These are phyloP conservation scores for Percopsis omiscomaycus DNA, from an alignment of 2,797 vertebrate species.

Conservation along the genomic window DNA sequence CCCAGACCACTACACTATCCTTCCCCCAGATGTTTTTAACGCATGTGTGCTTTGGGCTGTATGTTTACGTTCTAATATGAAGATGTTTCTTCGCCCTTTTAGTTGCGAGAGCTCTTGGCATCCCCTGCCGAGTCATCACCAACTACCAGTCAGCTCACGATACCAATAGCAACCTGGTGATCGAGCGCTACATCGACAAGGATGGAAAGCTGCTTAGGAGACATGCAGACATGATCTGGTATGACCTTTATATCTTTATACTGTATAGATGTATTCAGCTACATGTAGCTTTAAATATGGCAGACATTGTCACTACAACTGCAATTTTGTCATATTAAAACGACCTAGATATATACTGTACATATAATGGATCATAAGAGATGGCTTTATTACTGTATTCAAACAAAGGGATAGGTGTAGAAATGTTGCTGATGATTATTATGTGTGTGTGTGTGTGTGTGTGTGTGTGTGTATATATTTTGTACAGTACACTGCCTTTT, in stretches of 20 bases:
- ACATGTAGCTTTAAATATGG: neutral
- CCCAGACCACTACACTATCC: no score
- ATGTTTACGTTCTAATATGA: neutral
- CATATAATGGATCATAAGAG: neutral
- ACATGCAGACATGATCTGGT: constrained; percentile 85
- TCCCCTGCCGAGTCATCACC: constrained; percentile 89
- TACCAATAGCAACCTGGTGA: constrained; percentile 87
- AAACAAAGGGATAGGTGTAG: no score
- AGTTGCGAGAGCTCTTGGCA: constrained; percentile 90
- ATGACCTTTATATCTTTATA: constrained; percentile 25
- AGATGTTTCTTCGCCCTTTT: neutral
- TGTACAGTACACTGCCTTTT: no score
- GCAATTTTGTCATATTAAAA: no score
- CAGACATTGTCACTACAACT: neutral
- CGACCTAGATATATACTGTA: neutral
- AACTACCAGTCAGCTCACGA: constrained; percentile 94
- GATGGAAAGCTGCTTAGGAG: constrained; percentile 56
- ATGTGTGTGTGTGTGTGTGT: no score
- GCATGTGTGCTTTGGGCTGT: neutral
- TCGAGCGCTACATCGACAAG: constrained; percentile 83
- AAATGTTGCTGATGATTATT: no score
- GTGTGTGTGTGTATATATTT: no score
- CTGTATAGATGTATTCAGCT: neutral
- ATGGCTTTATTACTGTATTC: neutral
- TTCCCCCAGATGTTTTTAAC: no score